phyloP scores from a whole-genome alignment of 2,113 vertebrate genomes.

The Oreocharis arfaki region DNA sequence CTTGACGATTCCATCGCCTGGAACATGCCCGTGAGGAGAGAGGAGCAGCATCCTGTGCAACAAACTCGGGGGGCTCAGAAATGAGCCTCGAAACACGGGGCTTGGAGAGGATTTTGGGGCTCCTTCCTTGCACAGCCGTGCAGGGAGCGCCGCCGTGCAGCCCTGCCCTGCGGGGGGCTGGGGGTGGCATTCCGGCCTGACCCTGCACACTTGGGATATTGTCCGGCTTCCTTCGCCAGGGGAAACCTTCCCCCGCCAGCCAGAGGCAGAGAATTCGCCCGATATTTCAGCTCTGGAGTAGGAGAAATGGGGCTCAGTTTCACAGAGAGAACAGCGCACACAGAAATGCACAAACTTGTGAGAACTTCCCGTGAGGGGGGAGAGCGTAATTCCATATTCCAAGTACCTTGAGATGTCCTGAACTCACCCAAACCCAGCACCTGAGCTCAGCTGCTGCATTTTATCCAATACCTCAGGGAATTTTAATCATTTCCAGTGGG shows the following conservation, averaged over 20 bases:
- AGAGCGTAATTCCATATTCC: neutral
- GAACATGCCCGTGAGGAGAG: neutral
- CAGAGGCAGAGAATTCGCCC: neutral
- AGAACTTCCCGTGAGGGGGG: neutral
- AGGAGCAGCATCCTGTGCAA: neutral
- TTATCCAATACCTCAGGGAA: neutral
- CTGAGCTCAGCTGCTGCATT: neutral
- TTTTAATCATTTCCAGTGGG: neutral
- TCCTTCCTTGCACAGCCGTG: neutral
- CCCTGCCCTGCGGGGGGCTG: too few species aligned
- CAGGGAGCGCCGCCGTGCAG: neutral
- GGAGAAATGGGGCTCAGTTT: neutral
- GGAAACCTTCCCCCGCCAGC: neutral
- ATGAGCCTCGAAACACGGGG: neutral
- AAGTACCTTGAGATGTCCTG: neutral
- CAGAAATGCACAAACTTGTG: neutral
- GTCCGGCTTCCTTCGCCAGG: neutral
- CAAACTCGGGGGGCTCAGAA: neutral
- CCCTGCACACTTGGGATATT: neutral
- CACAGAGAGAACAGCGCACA: neutral
- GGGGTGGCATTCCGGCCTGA: neutral
- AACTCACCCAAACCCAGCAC: fast-evolving
- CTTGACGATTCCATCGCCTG: fast-evolving
- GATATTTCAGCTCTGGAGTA: neutral
- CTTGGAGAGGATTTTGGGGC: neutral